phyloP scores from a whole-genome alignment of 2,797 vertebrate species.

The Urosaurus nigricauda region DNA sequence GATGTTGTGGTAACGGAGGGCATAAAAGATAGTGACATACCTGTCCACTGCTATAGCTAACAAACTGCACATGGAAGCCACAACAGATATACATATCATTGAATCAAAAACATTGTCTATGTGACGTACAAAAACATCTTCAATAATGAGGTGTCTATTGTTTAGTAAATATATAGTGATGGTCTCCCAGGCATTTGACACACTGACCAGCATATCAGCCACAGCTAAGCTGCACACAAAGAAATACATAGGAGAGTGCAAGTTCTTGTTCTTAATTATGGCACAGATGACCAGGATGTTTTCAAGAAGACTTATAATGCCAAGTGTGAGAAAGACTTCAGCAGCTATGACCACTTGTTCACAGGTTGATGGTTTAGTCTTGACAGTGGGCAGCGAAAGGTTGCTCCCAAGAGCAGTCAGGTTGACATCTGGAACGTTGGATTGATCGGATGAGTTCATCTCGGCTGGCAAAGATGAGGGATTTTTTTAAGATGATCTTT shows the following conservation, averaged over 20 bases:
- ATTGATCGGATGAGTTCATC: slow-evolving; percentile 77
- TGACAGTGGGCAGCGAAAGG: slow-evolving; percentile 63
- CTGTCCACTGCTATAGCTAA: slow-evolving; percentile 84
- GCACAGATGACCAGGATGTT: slow-evolving; percentile 83
- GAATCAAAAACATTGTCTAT: slow-evolving; percentile 85
- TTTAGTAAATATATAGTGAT: slow-evolving; percentile 82
- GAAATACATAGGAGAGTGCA: slow-evolving; percentile 85
- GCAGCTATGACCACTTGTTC: slow-evolving; percentile 79
- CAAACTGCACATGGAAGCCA: slow-evolving; percentile 86
- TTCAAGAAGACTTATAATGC: slow-evolving; percentile 83
- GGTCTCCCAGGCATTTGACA: slow-evolving; percentile 85
- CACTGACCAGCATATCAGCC: slow-evolving; percentile 84
- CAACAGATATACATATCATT: slow-evolving; percentile 85
- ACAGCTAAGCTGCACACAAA: slow-evolving; percentile 85
- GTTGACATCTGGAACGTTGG: slow-evolving; percentile 71
- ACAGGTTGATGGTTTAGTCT: slow-evolving; percentile 71
- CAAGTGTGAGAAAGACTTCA: slow-evolving; percentile 82
- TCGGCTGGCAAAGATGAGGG: slow-evolving; percentile 51
- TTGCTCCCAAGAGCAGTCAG: slow-evolving; percentile 72
- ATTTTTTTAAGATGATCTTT: slow-evolving; percentile 47
- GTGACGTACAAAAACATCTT: slow-evolving; percentile 82
- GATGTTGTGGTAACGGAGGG: slow-evolving; percentile 83
- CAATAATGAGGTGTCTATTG: slow-evolving; percentile 79
- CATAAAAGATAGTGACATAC: slow-evolving; percentile 83
- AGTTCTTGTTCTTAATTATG: slow-evolving; percentile 82